phyloP scores from a whole-genome alignment of 1,140 invertebrate species.

The Melitaea cinxia region DNA sequence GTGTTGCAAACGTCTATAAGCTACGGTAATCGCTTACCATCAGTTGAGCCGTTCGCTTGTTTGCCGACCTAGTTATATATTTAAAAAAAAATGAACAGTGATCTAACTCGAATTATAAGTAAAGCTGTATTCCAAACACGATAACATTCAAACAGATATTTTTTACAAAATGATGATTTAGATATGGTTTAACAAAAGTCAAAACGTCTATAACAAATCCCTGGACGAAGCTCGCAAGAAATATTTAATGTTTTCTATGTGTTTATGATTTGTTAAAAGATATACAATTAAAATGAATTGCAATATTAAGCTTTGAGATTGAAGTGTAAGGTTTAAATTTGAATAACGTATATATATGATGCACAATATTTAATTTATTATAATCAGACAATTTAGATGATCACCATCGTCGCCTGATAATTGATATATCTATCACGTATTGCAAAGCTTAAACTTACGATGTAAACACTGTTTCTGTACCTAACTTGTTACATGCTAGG shows the following conservation, averaged over 20 bases:
- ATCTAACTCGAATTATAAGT: too few species aligned
- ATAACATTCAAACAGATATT: too few species aligned
- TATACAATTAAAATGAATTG: background rate
- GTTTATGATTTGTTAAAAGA: slow-evolving; percentile 25
- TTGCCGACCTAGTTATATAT: too few species aligned
- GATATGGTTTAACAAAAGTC: too few species aligned
- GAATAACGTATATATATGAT: background rate
- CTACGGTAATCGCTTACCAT: too few species aligned
- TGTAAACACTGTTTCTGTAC: slow-evolving; percentile 29
- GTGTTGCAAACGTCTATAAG: too few species aligned
- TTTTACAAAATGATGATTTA: too few species aligned
- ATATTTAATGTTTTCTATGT: slow-evolving; percentile 12
- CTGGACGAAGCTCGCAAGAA: background rate
- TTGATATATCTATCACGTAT: slow-evolving; percentile 46
- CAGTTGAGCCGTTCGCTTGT: too few species aligned
- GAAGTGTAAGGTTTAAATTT: background rate
- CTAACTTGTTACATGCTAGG: background rate
- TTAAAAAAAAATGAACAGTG: too few species aligned
- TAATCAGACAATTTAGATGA: slow-evolving; percentile 36
- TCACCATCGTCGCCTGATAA: slow-evolving; percentile 26
- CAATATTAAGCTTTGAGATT: slow-evolving; percentile 4
- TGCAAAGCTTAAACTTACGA: slow-evolving; percentile 31
- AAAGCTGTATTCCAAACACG: too few species aligned
- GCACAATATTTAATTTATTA: slow-evolving; percentile 22
- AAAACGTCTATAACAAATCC: background rate